Evolutionary conservation across 1,140 invertebrate genomes (phyloP), one percentile per base, ranked within the genome.

Genomic region (Zaprionus camerounensis): DNA sequence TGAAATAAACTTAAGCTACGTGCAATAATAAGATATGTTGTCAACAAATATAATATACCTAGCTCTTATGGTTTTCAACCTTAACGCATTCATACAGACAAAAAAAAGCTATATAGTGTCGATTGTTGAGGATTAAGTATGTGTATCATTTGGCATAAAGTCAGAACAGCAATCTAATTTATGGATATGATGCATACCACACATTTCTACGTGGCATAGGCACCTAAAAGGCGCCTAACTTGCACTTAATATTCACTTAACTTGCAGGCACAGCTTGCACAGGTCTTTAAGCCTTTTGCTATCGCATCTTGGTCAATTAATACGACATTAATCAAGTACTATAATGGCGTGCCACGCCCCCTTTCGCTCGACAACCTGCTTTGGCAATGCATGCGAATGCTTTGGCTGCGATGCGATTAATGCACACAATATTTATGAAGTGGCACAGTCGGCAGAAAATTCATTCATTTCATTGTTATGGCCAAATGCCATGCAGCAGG

Each of bases 391-490:
- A 24, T 11, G 20, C 49, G 13, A 55, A 15, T 13, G 4, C 51
- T 28, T 17, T 2, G 41, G 41, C 12, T 20, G 20, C 49, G 13
- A 55, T 13, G 55, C 66, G 28, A 59, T 80, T 75, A 82, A 80
- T 87, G 61, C 70, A 63, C 77, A 63, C 78, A 88, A 88, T 83
- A 88, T 87, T 87, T 87, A 88, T 88, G 80, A 81, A 82, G 72
- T 81, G 67, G 74, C 78, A 71, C 74, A 55, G 69, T 56, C 5
- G 26, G 26, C 26, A 22, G 24, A 28, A 56, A 24, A 26, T 56
- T 56, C 24, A 26, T 56, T 56, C 24, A 11, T 31, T 64, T 66
- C 67, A 76, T 83, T 81, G 71, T 86, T 87, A 71, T 80, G 38
- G 55, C 66, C 69, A 66, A 71, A 74, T 80, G 67, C 71, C 83